A percentile compares a stretch with the other conserved stretches of the same genome.
Evolutionary conservation across 2,888 invertebrate genomes (phyloP).

Genomic region (Cheilosia vulpina): DNA sequence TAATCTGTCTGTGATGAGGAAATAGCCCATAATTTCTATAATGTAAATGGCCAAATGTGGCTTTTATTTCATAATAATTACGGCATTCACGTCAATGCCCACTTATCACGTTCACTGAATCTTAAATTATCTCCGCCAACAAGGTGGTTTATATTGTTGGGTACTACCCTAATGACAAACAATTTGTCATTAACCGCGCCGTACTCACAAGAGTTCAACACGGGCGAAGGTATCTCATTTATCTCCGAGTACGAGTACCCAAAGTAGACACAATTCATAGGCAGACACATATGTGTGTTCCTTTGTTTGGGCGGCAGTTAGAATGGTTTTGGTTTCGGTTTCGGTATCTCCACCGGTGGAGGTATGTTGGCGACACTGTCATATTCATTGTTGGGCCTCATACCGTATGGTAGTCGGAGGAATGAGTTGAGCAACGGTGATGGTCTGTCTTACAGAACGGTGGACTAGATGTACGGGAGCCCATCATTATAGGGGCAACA

Average conservation of each 20-base stretch:
- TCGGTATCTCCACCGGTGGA: neutral
- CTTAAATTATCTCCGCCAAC: constrained; percentile 40
- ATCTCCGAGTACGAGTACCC: constrained; percentile 23
- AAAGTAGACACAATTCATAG: neutral
- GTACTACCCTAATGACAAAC: constrained; percentile 36
- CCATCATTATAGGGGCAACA: constrained; percentile 29
- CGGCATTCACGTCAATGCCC: constrained; percentile 26
- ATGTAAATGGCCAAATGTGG: constrained; percentile 9
- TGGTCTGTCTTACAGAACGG: neutral
- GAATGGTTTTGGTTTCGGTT: neutral
- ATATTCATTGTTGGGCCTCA: constrained; percentile 2
- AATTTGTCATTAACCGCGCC: constrained; percentile 44
- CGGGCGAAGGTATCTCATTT: constrained; percentile 41
- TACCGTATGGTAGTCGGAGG: neutral
- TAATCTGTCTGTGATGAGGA: constrained; percentile 3
- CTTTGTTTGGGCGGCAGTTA: constrained; percentile 18
- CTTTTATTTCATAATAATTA: constrained; percentile 29
- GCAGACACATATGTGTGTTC: neutral
- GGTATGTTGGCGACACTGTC: neutral
- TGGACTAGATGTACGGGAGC: neutral
- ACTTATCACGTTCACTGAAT: constrained; percentile 49
- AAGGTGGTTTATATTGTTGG: constrained; percentile 33
- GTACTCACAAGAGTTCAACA: constrained; percentile 7
- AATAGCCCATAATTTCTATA: constrained; percentile 22
- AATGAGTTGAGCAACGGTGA: neutral